Percentiles rank a stretch among this genome's conserved stretches.
Conservation (phyloP, 2,888 invertebrate genomes). For the Apeira syringaria region DNA sequence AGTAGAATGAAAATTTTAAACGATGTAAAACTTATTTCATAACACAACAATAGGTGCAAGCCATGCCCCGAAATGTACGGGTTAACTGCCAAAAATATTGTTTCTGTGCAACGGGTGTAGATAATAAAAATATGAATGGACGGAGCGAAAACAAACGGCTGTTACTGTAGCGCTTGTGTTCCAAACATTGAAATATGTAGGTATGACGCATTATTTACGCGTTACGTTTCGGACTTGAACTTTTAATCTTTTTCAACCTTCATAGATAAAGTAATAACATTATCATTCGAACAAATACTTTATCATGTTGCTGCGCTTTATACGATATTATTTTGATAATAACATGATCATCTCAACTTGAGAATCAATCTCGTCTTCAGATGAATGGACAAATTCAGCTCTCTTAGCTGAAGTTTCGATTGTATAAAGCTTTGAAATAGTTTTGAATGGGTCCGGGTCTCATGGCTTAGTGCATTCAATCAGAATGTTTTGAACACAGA, state of each 20-base stretch:
- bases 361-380: slow-evolving; percentile 21
- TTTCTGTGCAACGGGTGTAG: slow-evolving; percentile 17
- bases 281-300: not conserved
- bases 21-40: slow-evolving; percentile 9
- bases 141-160: slow-evolving; percentile 12
- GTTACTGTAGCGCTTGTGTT: slow-evolving; percentile 5
- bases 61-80: slow-evolving; percentile 10
- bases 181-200: slow-evolving; percentile 8
- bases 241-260: slow-evolving; percentile 12
- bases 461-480: too few species aligned
- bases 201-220: slow-evolving; percentile 3
- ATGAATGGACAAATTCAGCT: slow-evolving; percentile 11
- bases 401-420: not conserved
- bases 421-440: slow-evolving; percentile 24
- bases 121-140: slow-evolving; percentile 18
- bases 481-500: too few species aligned
- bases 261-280: not conserved
- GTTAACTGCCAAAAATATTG: slow-evolving; percentile 12
- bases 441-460: slow-evolving; percentile 14
- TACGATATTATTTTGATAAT: slow-evolving; percentile 16
- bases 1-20: slow-evolving; percentile 8
- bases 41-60: slow-evolving; percentile 13
- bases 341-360: too few species aligned
- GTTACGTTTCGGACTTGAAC: slow-evolving; percentile 7
- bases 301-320: slow-evolving; percentile 1